These are phyloP conservation scores for Noctua janthina DNA, from an alignment of 2,888 invertebrate genomes.

Conservation along the genomic window DNA sequence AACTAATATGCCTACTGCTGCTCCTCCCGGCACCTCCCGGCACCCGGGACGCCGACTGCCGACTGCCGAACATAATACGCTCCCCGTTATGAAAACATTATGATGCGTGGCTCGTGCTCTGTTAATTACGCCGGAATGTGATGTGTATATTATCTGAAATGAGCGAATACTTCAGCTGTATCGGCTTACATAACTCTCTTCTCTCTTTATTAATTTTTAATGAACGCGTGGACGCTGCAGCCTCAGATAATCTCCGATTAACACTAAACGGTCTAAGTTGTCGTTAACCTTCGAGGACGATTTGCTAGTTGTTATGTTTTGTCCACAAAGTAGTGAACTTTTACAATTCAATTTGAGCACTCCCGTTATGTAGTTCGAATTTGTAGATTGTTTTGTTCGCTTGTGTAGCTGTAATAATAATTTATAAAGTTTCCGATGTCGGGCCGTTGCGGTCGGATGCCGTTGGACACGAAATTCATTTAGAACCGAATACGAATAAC, in stretches of 20 bases:
- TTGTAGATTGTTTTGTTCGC: conserved; percentile 81
- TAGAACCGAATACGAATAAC: conserved; percentile 82
- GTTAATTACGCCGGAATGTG: conserved; percentile 76
- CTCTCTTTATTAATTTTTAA: conserved; percentile 55
- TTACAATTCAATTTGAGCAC: conserved; percentile 79
- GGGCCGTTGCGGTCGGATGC: conserved; percentile 77
- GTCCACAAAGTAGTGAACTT: conserved; percentile 75
- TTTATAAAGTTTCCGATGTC: conserved; percentile 83
- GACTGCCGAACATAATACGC: conserved; percentile 66
- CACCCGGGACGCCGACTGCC: conserved; percentile 26
- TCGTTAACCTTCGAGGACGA: conserved; percentile 49
- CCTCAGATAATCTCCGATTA: conserved; percentile 47
- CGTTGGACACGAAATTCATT: conserved; percentile 83
- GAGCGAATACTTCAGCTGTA: conserved; percentile 65
- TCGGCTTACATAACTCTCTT: conserved; percentile 66
- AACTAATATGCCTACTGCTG: conserved; percentile 59
- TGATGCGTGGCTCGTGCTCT: conserved; percentile 75
- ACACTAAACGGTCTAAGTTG: conserved; percentile 44
- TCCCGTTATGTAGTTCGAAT: conserved; percentile 78
- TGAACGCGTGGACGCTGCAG: conserved; percentile 44
- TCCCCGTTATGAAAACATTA: conserved; percentile 79
- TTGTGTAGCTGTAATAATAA: conserved; percentile 79
- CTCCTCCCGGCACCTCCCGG: conserved; percentile 19
- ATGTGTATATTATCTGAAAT: conserved; percentile 70
- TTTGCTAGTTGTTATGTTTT: conserved; percentile 70